These are phyloP conservation scores for Rafetus swinhoei DNA, from an alignment of 2,113 vertebrate species.

Conservation along the genomic window DNA sequence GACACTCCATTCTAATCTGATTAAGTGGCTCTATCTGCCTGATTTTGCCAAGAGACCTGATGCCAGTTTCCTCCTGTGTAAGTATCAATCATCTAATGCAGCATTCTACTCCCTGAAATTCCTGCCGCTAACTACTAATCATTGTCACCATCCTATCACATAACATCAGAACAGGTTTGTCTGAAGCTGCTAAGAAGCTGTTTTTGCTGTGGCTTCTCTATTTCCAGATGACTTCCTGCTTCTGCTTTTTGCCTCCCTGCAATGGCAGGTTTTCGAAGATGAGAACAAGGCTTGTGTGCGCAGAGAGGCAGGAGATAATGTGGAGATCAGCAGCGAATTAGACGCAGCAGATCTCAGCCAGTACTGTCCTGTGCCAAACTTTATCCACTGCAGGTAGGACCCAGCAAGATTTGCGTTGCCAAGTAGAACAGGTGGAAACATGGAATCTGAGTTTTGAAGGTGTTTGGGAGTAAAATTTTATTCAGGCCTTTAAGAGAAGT, in stretches of 20 bases:
- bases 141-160: no score
- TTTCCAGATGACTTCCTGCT: conserved; percentile 80
- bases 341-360: conserved; percentile 74
- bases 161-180: background rate
- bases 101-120: background rate
- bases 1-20: conserved; percentile 79
- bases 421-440: background rate
- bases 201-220: background rate
- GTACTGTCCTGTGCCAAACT: conserved; percentile 76
- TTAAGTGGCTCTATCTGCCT: conserved; percentile 84
- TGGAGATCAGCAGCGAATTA: conserved; percentile 77
- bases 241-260: conserved; percentile 81
- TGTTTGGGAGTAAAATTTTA: background rate
- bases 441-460: background rate
- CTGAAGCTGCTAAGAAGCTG: background rate
- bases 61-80: conserved; percentile 81
- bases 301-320: conserved; percentile 73
- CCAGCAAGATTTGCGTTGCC: background rate
- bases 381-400: conserved; percentile 73
- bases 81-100: conserved; percentile 14
- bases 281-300: conserved; percentile 75
- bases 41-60: conserved; percentile 81
- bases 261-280: conserved; percentile 82
- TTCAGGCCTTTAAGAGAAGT: background rate
- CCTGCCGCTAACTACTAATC: background rate